Base-by-base conservation (phyloP, 2,113 vertebrate species). In the Salvator merianae region DNA sequence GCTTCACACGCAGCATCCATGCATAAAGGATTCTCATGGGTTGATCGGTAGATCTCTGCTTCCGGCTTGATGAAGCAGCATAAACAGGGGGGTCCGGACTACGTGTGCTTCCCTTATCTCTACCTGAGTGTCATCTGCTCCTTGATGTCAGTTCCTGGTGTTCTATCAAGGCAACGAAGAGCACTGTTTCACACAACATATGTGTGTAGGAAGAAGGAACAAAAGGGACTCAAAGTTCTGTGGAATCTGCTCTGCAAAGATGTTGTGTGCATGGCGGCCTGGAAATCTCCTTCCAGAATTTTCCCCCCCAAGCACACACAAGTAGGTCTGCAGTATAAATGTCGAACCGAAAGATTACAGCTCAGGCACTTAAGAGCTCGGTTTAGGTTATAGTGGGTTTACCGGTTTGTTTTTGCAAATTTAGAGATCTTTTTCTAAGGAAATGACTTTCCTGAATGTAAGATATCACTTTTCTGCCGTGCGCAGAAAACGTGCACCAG, bases 361-460 rank as follows among this genome's bases (percentile, higher is more conserved):
- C 89, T 87, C 89, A 92, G 90, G 88, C 88, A 69, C 90, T 84
- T 86, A 84, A 85, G 28, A 69, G 78, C 87, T 89, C 53, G 28
- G 14, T 87, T 70, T 85, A 68, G 74, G 24, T 73, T 91, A 28
- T 40, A 10, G 8, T 34, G 68, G 69, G 69, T 18, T 30, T 53
- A 32, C 53, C 34, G 26, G 50, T 59, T 72, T 77, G 88, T 24
- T 53, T 63, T 84, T 62, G 82, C 63, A 81, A 88, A 92, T 91
- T 81, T 85, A 91, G 89, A 90, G 83, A 86, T 90, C 86, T 93
- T 32, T 91, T 59, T 59, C 66, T 81, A 62, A 74, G 89, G 79
- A 94, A 89, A 82, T 88, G 50, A 69, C 85, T 88, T 91, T 89
- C 91, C 65, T 84, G 85, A 91, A 91, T 85, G 68, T 88, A 91